These are phyloP conservation scores for Perca flavescens DNA, from an alignment of 2,113 vertebrate species.

Conservation along the genomic window DNA sequence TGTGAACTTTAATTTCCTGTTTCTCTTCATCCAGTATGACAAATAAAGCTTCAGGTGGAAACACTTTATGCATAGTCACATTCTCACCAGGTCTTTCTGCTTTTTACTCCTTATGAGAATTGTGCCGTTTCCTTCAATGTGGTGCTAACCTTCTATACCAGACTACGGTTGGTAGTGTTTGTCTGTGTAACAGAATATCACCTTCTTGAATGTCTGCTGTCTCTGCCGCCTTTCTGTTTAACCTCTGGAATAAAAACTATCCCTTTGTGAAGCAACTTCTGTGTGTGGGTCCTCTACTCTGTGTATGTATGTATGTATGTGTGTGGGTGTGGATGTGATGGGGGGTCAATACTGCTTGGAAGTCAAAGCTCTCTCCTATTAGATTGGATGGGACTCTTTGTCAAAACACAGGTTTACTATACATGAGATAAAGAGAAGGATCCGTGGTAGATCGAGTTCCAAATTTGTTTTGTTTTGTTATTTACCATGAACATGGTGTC, in stretches of 20 bases:
- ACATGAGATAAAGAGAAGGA: no score
- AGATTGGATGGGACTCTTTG: background rate
- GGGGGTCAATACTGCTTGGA: background rate
- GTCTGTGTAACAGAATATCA: constrained; percentile 60
- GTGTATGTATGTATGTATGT: background rate
- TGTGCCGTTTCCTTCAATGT: constrained; percentile 58
- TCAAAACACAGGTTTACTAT: background rate
- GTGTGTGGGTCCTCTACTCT: constrained; percentile 66
- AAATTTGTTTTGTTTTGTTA: background rate
- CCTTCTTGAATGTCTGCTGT: constrained; percentile 72
- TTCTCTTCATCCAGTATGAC: constrained; percentile 19
- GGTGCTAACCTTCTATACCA: constrained; percentile 66
- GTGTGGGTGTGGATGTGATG: background rate
- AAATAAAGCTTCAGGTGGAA: constrained; percentile 19
- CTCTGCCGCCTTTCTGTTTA: constrained; percentile 66
- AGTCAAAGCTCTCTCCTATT: background rate
- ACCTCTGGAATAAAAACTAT: constrained; percentile 75
- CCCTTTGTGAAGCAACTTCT: constrained; percentile 63
- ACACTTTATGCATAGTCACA: constrained; percentile 55
- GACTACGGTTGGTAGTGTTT: constrained; percentile 45
- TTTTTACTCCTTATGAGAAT: constrained; percentile 50
- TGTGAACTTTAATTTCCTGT: constrained; percentile 59
- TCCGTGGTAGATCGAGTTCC: background rate
- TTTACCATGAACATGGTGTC: background rate
- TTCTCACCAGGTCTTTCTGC: constrained; percentile 46